Percentiles rank a stretch among this genome's conserved stretches.
Conservation (phyloP, 2,797 vertebrate genomes). For the Sebastes cheni region DNA sequence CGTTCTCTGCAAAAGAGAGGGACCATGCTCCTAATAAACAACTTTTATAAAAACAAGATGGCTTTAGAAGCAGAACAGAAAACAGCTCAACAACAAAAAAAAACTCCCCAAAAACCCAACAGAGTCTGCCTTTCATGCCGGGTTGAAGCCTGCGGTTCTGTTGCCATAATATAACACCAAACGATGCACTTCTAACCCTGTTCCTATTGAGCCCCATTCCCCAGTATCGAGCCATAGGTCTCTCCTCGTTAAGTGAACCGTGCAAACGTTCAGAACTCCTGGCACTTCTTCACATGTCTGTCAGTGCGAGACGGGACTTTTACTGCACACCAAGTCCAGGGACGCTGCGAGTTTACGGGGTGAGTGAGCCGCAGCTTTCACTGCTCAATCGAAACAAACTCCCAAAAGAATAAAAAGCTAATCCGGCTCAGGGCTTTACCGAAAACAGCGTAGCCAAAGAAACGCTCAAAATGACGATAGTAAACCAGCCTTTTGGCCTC, state of each 20-base stretch:
- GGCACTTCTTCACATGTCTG: conserved; percentile 25
- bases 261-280: conserved; percentile 33
- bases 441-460: conserved; percentile 5
- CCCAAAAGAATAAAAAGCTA: conserved; percentile 28
- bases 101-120: conserved; percentile 9
- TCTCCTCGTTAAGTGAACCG: conserved; percentile 50
- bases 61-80: conserved; percentile 57
- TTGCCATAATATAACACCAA: conserved; percentile 36
- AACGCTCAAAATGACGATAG: conserved; percentile 7
- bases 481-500: conserved; percentile 35
- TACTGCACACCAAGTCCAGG: conserved; percentile 7
- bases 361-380: conserved; percentile 47
- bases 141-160: conserved; percentile 41
- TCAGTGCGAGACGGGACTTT: conserved; percentile 27
- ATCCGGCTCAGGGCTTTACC: conserved; percentile 7
- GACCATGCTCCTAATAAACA: conserved; percentile 64
- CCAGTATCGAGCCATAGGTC: conserved; percentile 30
- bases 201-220: conserved; percentile 3
- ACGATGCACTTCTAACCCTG: conserved; percentile 31
- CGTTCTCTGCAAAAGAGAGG: conserved; percentile 45
- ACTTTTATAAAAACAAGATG: conserved; percentile 74
- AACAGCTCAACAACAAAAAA: conserved; percentile 45
- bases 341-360: conserved; percentile 35
- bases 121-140: conserved; percentile 40
- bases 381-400: conserved; percentile 49